Percentiles rank a stretch among this genome's conserved stretches.
Evolutionary conservation across 1,140 invertebrate species (phyloP).

Genomic region (Aphelenchoides fujianensis): DNA sequence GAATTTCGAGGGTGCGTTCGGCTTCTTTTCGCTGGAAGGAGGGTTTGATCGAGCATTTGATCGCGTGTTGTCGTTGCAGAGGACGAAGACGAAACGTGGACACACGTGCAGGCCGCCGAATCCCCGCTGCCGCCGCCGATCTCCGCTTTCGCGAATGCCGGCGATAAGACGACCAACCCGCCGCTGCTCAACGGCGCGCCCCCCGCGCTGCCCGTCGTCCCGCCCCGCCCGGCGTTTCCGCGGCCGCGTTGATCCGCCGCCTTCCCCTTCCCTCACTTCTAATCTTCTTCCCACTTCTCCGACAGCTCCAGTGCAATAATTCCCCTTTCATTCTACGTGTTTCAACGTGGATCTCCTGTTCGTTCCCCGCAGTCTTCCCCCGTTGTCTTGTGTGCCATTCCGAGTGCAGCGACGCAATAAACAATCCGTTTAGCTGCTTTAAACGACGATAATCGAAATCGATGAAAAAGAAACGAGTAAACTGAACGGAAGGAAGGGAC

Average conservation of each 20-base stretch:
- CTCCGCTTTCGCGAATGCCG: too few species aligned
- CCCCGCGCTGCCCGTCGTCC: neutral
- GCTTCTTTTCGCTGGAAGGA: neutral
- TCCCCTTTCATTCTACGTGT: neutral
- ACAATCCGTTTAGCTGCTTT: neutral
- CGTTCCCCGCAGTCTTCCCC: neutral
- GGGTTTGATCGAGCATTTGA: too few species aligned
- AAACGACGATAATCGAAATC: neutral
- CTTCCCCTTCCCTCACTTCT: too few species aligned
- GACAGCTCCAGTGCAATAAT: neutral
- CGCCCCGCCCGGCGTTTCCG: slow-evolving; percentile 19
- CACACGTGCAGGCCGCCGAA: neutral
- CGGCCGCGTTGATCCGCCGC: neutral
- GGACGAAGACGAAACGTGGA: slow-evolving; percentile 22
- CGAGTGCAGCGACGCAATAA: neutral
- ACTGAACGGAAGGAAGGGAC: neutral
- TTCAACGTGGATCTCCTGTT: neutral
- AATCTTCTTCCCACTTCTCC: too few species aligned
- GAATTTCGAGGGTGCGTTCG: slow-evolving; percentile 13
- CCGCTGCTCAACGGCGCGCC: neutral
- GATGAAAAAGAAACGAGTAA: neutral
- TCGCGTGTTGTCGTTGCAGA: too few species aligned
- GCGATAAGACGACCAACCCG: too few species aligned
- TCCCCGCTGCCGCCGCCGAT: slow-evolving; percentile 7
- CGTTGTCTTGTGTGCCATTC: neutral